phyloP scores from a whole-genome alignment of 2,888 invertebrate species.

The Toxonevra muliebris region DNA sequence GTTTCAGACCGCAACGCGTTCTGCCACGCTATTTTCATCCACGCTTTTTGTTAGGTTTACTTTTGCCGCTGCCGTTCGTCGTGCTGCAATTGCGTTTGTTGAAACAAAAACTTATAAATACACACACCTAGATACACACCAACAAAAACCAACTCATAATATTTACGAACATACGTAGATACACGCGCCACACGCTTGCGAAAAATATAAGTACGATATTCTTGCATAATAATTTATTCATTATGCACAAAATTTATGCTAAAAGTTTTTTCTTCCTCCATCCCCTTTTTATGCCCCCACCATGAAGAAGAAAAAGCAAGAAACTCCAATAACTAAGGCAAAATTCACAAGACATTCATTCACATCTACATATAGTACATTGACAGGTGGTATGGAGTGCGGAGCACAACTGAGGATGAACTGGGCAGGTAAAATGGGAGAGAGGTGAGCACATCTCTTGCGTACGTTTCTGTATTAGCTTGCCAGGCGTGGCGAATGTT shows the following conservation, averaged over 20 bases:
- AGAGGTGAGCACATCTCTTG: background rate
- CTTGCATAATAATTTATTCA: constrained; percentile 30
- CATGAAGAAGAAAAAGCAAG: no score
- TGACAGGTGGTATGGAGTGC: no score
- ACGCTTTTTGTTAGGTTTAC: background rate
- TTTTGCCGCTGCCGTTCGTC: constrained; percentile 1
- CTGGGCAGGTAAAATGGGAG: no score
- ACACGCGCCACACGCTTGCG: no score
- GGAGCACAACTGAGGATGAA: no score
- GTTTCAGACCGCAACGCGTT: no score
- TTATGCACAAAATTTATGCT: constrained; percentile 49
- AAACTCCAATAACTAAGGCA: no score
- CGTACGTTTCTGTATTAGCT: background rate
- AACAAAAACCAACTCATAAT: constrained; percentile 13
- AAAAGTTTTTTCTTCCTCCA: constrained; percentile 40
- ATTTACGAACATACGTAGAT: no score
- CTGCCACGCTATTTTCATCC: constrained; percentile 6
- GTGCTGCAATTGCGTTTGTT: constrained; percentile 17
- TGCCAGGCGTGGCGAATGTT: background rate
- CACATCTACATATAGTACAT: no score
- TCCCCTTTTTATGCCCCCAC: no score
- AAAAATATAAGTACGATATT: constrained; percentile 29
- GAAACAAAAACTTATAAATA: constrained; percentile 1
- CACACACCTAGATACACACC: constrained; percentile 17
- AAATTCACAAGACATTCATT: no score